Base-by-base conservation (phyloP, 2,888 invertebrate species). In the Griposia aprilina region DNA sequence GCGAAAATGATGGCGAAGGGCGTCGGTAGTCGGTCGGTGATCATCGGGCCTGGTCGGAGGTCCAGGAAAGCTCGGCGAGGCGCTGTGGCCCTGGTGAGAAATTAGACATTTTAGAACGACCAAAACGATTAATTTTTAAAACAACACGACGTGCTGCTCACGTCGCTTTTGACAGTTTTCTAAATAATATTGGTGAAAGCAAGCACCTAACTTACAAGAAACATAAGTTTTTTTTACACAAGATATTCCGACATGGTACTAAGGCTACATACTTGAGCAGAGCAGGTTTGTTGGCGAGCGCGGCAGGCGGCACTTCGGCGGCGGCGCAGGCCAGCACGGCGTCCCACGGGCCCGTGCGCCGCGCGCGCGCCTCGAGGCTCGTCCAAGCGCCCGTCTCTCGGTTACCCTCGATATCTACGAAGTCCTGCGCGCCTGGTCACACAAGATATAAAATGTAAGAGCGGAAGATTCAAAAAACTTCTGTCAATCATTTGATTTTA, bases 301-400 rank as follows among this genome's bases (percentile, higher is more conserved):
- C 74, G 6, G 77, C 80, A 1, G 91, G 85, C n/a, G 92, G 91
- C 8, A 90, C 78, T 15, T 85, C 89, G 0, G 92, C 90, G 7
- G 92, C 92, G n/a, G 87, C 78, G 86, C 96, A 95, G 30, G 93
- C 91, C 63, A 96, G 77, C 75, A 94, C 93, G 72, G 91, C 93
- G 93, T 96, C 96, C 95, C 95, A 96, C 30, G 93, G 95, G 0
- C 96, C 96, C 23, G 86, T 50, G 73, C 92, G 90, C 3, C 85
- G 82, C 50, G 94, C 95, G 30, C 86, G 84, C 67, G 84, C 84
- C 87, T 94, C 95, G 62, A 96, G 82, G n/a, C 90, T 78, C 30
- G 80, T 67, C 95, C 95, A 95, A 65, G 92, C 90, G 6, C 92
- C 86, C 3, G 87, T 41, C 57, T 85, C 82, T 55, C 89, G 90